These are phyloP conservation scores for Holotrichia oblita DNA, from an alignment of 1,140 invertebrate genomes.

Conservation along the genomic window DNA sequence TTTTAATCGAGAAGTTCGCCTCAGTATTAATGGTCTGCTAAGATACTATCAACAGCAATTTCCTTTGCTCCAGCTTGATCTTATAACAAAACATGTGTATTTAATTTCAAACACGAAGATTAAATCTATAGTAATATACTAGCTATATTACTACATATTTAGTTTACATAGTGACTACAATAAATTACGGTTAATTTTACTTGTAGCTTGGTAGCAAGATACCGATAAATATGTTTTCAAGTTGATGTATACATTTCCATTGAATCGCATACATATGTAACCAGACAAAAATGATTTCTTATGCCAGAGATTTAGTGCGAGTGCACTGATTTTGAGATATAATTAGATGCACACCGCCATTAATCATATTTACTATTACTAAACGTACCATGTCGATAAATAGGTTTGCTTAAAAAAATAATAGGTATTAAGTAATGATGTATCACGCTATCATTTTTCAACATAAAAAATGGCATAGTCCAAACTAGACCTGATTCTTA, in stretches of 20 bases:
- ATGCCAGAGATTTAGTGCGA: too few species aligned
- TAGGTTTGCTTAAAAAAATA: neutral
- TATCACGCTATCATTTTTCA: conserved; percentile 3
- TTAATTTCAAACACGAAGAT: neutral
- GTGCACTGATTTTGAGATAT: neutral
- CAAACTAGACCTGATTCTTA: conserved; percentile 2
- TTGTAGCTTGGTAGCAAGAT: neutral
- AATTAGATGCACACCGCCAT: neutral
- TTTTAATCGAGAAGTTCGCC: too few species aligned
- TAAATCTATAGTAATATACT: neutral
- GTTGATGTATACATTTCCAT: too few species aligned
- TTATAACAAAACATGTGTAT: conserved; percentile 3
- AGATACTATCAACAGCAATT: too few species aligned
- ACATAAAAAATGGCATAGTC: neutral
- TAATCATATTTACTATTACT: conserved; percentile 6
- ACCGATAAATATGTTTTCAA: too few species aligned
- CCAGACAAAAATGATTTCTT: too few species aligned
- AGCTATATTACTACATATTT: neutral
- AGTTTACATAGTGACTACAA: neutral
- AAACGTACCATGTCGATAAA: neutral
- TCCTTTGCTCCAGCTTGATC: neutral
- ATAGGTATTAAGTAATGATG: conserved; percentile 18
- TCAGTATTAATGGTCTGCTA: too few species aligned
- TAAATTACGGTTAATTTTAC: neutral
- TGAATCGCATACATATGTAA: too few species aligned